These are phyloP conservation scores for Hipparchia sbordonii DNA, from an alignment of 2,888 invertebrate genomes.

Conservation along the genomic window DNA sequence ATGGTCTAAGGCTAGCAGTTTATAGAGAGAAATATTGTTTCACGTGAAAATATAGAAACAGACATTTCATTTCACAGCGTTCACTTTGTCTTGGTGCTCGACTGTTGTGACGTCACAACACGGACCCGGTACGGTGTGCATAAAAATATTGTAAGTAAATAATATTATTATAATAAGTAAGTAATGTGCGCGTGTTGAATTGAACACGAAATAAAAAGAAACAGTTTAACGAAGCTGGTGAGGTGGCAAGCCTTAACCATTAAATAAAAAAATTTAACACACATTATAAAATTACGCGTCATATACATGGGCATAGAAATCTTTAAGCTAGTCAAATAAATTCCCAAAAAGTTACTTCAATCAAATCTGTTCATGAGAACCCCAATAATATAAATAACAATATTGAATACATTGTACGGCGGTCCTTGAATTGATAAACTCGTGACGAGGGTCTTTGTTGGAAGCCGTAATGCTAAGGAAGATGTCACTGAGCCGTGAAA, in stretches of 20 bases:
- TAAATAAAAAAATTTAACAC: no score
- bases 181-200: no score
- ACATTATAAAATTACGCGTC: no score
- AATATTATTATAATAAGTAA: no score
- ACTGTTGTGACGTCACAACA: no score
- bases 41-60: background rate
- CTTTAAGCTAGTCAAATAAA: background rate
- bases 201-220: no score
- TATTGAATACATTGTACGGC: conserved; percentile 19
- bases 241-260: no score
- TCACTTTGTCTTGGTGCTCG: no score
- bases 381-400: conserved; percentile 23
- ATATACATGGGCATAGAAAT: no score
- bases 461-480: conserved; percentile 23
- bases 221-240: no score
- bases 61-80: background rate
- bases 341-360: conserved; percentile 5
- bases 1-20: background rate
- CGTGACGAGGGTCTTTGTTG: conserved; percentile 24
- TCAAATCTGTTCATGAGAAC: conserved; percentile 11
- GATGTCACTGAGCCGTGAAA: conserved; percentile 23
- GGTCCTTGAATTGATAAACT: conserved; percentile 21
- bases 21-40: background rate
- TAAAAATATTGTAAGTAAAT: no score
- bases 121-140: no score